Evolutionary conservation across 2,113 vertebrate species (phyloP).

Genomic region (Grantiella picta): DNA sequence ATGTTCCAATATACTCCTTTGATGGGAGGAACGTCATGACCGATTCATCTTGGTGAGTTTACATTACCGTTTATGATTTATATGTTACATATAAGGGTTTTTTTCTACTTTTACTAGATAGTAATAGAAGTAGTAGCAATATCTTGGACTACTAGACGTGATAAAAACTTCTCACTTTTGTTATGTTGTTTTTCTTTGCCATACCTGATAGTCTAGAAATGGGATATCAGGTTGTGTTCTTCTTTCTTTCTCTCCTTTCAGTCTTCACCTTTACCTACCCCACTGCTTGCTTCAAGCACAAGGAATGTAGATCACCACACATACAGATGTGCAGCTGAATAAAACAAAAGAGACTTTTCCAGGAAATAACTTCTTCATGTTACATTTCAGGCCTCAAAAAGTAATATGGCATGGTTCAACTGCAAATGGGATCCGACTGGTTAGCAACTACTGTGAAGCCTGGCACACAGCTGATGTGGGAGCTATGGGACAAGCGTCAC

Average conservation of each 20-base stretch:
- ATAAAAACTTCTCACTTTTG: background rate
- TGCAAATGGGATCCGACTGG: slow-evolving; percentile 74
- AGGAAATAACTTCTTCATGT: slow-evolving; percentile 31
- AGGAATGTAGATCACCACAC: background rate
- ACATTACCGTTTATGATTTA: background rate
- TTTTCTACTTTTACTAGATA: background rate
- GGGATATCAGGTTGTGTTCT: background rate
- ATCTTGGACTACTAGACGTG: background rate
- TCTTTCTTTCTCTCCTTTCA: background rate
- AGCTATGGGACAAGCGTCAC: slow-evolving; percentile 85
- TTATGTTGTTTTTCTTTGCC: background rate
- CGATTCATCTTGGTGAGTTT: slow-evolving; percentile 88
- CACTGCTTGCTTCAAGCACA: background rate
- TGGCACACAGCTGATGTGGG: slow-evolving; percentile 82
- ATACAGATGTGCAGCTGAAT: background rate
- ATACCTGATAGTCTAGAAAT: background rate
- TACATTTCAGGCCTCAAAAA: slow-evolving; percentile 86
- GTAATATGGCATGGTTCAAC: slow-evolving; percentile 91
- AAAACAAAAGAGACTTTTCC: background rate
- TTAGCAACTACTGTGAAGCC: slow-evolving; percentile 88
- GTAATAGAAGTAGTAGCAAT: background rate
- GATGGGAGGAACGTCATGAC: slow-evolving; percentile 90
- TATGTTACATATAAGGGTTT: background rate
- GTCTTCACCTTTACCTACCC: background rate
- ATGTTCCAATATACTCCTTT: slow-evolving; percentile 92